Evolutionary conservation across 2,888 invertebrate genomes (phyloP), one percentile per base, ranked within the genome.

Genomic region (Gasteruption jaculator): DNA sequence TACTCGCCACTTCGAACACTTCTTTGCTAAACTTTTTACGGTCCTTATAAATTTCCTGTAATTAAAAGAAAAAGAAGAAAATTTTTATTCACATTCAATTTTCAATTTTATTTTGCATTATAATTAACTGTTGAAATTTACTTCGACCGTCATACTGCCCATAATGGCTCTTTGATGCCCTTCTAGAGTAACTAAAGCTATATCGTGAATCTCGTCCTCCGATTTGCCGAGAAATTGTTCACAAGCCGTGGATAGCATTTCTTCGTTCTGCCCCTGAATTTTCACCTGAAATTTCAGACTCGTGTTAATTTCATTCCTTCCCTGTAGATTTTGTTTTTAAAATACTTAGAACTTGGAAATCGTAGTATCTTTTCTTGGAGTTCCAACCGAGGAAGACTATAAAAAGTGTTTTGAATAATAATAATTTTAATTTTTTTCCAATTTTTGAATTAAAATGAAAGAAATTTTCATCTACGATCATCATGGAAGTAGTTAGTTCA

Each of bases 61-160:
- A 49, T 4, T 24, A 29, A 43, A 8, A 38, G 18, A 10, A 52
- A 49, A 29, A 34, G 3, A 18, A 20, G 5, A 41, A 38, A 43
- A 35, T 33, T 16, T 38, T 35, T 3, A 18, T 16, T 21, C 4
- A 20, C 12, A 16, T 22, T 16, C n/a, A 20, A 8, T n/a, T 31
- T 6, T n/a, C 4, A 15, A 38, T 11, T 16, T 11, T 11, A 11
- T 7, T 18, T 25, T 8, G 11, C 7, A 21, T 22, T n/a, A 3
- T 18, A n/a, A 12, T 44, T 10, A 16, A 14, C 27, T 7, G 21
- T 7, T 6, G 4, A 35, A 37, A 8, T 14, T 31, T 66, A 78
- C 77, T 74, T 93, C 93, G 3, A 94, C 92, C 1, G 92, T 93
- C 93, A 93, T 93, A 49, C 91, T 91, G 20, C 93, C 93, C 93